phyloP scores from a whole-genome alignment of 2,888 invertebrate genomes.

The Diabrotica balteata region DNA sequence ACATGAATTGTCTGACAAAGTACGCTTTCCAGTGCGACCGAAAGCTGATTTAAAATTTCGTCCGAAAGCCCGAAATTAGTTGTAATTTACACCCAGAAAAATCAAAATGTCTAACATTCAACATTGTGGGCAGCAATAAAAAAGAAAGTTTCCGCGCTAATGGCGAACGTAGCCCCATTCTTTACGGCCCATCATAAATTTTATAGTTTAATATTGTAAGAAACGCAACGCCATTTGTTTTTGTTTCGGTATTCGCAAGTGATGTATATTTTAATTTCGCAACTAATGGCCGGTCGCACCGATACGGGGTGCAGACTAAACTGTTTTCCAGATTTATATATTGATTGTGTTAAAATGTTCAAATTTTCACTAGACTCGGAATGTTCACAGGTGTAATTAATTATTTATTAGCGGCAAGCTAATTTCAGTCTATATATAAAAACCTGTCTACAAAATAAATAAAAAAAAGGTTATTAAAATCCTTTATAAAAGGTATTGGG shows the following conservation, averaged over 20 bases:
- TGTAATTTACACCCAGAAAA: slow-evolving; percentile 42
- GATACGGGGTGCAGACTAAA: slow-evolving; percentile 16
- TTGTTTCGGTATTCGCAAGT: slow-evolving; percentile 56
- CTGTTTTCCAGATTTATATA: neutral
- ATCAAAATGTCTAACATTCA: slow-evolving; percentile 53
- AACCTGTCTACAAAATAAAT: too few species aligned
- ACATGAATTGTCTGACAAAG: too few species aligned
- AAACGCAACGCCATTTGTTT: slow-evolving; percentile 57
- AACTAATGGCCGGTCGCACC: slow-evolving; percentile 55
- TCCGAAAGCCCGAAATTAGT: slow-evolving; percentile 28
- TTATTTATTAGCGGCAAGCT: too few species aligned
- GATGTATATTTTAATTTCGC: slow-evolving; percentile 61
- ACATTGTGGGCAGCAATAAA: slow-evolving; percentile 54
- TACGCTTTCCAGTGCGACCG: slow-evolving; percentile 10
- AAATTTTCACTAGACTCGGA: too few species aligned
- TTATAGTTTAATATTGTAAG: slow-evolving; percentile 58
- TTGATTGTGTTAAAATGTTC: too few species aligned
- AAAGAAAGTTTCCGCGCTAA: slow-evolving; percentile 56
- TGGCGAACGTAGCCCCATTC: slow-evolving; percentile 56
- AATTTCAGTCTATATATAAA: too few species aligned
- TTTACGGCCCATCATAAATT: slow-evolving; percentile 59
- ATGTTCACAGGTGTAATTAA: too few species aligned
- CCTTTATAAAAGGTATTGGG: too few species aligned
- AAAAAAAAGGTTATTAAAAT: too few species aligned
- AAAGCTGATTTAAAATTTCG: slow-evolving; percentile 16